Evolutionary conservation across 1,140 invertebrate species (phyloP).

Genomic region (Pseudomyrmex cubaensis): DNA sequence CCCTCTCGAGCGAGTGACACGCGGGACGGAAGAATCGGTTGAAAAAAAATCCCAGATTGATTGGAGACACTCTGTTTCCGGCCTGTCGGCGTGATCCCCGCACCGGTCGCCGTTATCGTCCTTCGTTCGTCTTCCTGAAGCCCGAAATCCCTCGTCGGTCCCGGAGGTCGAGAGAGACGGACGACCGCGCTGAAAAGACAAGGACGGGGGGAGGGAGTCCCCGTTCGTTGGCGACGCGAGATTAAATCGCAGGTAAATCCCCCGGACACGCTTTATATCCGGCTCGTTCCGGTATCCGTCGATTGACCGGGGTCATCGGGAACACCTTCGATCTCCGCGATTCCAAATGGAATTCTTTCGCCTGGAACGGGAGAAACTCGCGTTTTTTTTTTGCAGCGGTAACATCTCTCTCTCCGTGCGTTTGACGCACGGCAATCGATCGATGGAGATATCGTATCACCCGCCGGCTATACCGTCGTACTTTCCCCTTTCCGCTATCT

Average conservation of each 20-base stretch:
- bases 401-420: slow-evolving; percentile 3
- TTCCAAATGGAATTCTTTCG: slow-evolving; percentile 51
- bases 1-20: slow-evolving; percentile 15
- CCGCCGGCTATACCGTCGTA: not conserved
- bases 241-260: slow-evolving; percentile 71
- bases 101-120: slow-evolving; percentile 66
- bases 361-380: slow-evolving; percentile 11
- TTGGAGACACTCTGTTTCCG: slow-evolving; percentile 70
- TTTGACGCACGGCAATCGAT: not conserved
- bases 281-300: slow-evolving; percentile 26
- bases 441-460: slow-evolving; percentile 21
- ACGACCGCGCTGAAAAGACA: slow-evolving; percentile 42
- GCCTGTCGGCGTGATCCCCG: slow-evolving; percentile 67
- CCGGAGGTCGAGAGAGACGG: not conserved
- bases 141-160: slow-evolving; percentile 47
- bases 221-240: slow-evolving; percentile 62
- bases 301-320: slow-evolving; percentile 11
- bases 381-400: slow-evolving; percentile 24
- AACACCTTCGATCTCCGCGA: slow-evolving; percentile 44
- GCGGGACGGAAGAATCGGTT: not conserved
- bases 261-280: slow-evolving; percentile 42
- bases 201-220: not conserved
- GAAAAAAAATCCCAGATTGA: slow-evolving; percentile 67
- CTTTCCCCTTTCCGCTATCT: slow-evolving; percentile 15
- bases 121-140: slow-evolving; percentile 70